A percentile compares a stretch with the other conserved stretches of the same genome.
These are phyloP conservation scores for Cylloceria caligata DNA, from an alignment of 2,888 invertebrate genomes.

Conservation along the genomic window DNA sequence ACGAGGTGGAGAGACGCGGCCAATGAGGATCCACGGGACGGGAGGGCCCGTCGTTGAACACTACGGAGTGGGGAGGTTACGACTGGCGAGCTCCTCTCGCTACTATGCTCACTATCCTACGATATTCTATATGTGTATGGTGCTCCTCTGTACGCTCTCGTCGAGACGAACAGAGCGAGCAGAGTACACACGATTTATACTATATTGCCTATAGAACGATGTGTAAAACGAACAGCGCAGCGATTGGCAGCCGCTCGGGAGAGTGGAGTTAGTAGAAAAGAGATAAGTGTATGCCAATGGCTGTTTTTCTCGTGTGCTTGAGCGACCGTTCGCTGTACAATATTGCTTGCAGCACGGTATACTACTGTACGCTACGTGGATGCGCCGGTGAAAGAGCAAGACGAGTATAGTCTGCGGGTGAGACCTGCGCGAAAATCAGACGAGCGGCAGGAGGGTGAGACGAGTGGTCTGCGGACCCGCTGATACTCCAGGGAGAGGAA, in stretches of 20 bases:
- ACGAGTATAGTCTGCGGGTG: conserved; percentile 68
- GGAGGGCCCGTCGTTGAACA: conserved; percentile 55
- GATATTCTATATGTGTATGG: conserved; percentile 16
- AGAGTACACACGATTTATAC: conserved; percentile 25
- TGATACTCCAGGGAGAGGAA: conserved; percentile 55
- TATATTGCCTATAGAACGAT: background rate
- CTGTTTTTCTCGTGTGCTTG: conserved; percentile 23
- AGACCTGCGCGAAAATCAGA: conserved; percentile 68
- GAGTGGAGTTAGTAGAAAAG: background rate
- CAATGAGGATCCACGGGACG: conserved; percentile 59
- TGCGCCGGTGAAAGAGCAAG: conserved; percentile 56
- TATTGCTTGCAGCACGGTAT: background rate
- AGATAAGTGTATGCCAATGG: conserved; percentile 36
- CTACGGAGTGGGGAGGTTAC: conserved; percentile 48
- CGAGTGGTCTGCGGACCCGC: conserved; percentile 77
- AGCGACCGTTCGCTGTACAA: conserved; percentile 24
- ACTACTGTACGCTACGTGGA: conserved; percentile 25
- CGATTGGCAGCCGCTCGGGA: conserved; percentile 11
- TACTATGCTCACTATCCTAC: conserved; percentile 39
- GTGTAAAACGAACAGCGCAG: background rate
- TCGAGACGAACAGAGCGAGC: conserved; percentile 14
- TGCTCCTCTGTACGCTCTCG: conserved; percentile 12
- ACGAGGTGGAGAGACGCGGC: conserved; percentile 71
- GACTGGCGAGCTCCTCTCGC: conserved; percentile 65
- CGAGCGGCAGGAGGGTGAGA: conserved; percentile 56